These are phyloP conservation scores for Microcebus ravelobensis DNA, from an alignment of 2,113 vertebrate species.

Conservation along the genomic window DNA sequence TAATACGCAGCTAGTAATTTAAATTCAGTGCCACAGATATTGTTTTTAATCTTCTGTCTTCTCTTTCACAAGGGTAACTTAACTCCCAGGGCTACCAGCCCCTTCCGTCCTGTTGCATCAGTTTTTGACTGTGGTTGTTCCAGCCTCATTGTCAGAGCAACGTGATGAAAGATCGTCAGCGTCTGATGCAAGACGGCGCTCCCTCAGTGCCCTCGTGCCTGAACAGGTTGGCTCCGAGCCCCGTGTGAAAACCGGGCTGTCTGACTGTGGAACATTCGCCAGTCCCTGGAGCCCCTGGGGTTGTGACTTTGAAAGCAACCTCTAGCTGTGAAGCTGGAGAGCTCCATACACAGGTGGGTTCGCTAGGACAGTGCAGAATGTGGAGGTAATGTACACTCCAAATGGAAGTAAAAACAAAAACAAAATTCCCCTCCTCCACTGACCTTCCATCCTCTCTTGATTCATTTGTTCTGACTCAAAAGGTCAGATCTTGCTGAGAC, in stretches of 20 bases:
- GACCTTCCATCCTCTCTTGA: background rate
- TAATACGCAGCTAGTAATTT: background rate
- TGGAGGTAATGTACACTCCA: background rate
- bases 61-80: background rate
- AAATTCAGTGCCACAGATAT: background rate
- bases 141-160: slow-evolving; percentile 10
- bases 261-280: background rate
- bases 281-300: slow-evolving; percentile 25
- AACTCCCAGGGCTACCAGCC: background rate
- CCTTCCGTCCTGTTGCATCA: slow-evolving; percentile 66
- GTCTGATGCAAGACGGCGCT: slow-evolving; percentile 68
- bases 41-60: background rate
- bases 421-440: background rate
- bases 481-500: background rate
- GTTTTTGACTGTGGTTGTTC: slow-evolving; percentile 26
- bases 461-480: background rate
- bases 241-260: background rate
- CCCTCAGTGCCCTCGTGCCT: background rate
- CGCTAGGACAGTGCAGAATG: background rate
- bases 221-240: background rate
- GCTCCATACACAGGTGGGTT: background rate
- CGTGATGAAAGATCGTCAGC: slow-evolving; percentile 63
- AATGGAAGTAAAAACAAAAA: background rate
- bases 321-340: background rate
- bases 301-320: slow-evolving; percentile 23